These are phyloP conservation scores for Chalcis sispes DNA, from an alignment of 2,888 invertebrate genomes.

Conservation along the genomic window DNA sequence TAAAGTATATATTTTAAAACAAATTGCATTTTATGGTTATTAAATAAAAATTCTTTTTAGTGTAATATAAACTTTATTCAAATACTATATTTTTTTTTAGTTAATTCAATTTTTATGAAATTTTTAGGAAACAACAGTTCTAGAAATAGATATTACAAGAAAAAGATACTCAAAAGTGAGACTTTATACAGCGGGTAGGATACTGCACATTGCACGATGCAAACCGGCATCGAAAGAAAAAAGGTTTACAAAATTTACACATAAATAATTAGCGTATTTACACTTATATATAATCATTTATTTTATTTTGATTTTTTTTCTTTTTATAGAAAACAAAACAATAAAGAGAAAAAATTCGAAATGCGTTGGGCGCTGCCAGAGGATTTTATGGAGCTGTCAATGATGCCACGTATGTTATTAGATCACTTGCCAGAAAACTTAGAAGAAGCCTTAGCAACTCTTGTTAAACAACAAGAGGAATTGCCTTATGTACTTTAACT, in stretches of 20 bases:
- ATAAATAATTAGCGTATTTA: slow-evolving; percentile 18
- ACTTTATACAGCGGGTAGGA: slow-evolving; percentile 87
- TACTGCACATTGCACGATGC: slow-evolving; percentile 86
- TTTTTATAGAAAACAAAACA: slow-evolving; percentile 75
- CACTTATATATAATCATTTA: slow-evolving; percentile 24
- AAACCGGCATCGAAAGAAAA: slow-evolving; percentile 79
- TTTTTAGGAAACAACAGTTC: slow-evolving; percentile 80
- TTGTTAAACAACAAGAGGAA: slow-evolving; percentile 77
- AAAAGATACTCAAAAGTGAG: slow-evolving; percentile 83
- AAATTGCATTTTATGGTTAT: too few species aligned
- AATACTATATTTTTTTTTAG: slow-evolving; percentile 24
- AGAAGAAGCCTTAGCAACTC: slow-evolving; percentile 82
- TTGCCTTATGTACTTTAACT: slow-evolving; percentile 63
- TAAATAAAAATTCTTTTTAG: too few species aligned
- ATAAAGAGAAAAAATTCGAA: slow-evolving; percentile 80
- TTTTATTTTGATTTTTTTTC: neutral
- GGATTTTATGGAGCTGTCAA: slow-evolving; percentile 88
- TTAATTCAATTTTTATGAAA: slow-evolving; percentile 9
- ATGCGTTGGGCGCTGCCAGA: slow-evolving; percentile 89
- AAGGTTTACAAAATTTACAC: slow-evolving; percentile 47
- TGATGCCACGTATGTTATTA: slow-evolving; percentile 90
- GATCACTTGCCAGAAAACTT: slow-evolving; percentile 92
- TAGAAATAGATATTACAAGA: slow-evolving; percentile 82
- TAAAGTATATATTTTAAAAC: too few species aligned
- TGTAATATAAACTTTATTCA: neutral